Base-by-base conservation (phyloP, 2,888 invertebrate species). In the Drosophila multiciliata region DNA sequence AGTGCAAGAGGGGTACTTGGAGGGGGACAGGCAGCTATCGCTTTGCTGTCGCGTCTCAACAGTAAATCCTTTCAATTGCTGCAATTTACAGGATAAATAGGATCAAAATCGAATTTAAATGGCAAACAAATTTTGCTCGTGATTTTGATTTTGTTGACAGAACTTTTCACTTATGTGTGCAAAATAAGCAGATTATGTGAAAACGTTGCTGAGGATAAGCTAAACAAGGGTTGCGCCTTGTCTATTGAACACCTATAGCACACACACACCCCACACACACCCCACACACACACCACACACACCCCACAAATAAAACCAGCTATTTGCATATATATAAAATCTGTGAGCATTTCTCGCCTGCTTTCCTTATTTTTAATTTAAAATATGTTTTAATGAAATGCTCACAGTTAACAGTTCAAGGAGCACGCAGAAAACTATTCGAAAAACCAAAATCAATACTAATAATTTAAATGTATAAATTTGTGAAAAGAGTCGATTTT, bases 21-120 rank as follows among this genome's bases (percentile, higher is more conserved):
- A 17, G 9, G n/a, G 23, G 17, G n/a, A 8, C 11, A 29, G 29
- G 32, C 6, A 57, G 54, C 17, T 36, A 42, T 26, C 49, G 55
- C 4, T 61, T 69, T 52, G 66, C 63, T 29, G 49, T 29, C 49
- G 49, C 66, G 72, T 75, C 71, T 78, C 76, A 45, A 40, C 62
- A 59, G 81, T 78, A 91, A 91, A 91, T 91, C 92, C 91, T 88
- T 91, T 91, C 90, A 91, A 91, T 91, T 86, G 91, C 90, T 83
- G 82, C 91, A 91, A 91, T 91, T 92, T 89, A 84, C 88, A 80
- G 88, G 90, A 91, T 91, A 91, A 91, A 91, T 84, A 84, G 88
- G 91, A 91, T 91, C 86, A 91, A 91, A 91, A 91, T 91, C 91
- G 88, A 91, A 91, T 91, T 91, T 91, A 90, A 91, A 91, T 82